These are phyloP conservation scores for Chymomyza caudatula DNA, from an alignment of 2,888 invertebrate genomes.

Conservation along the genomic window DNA sequence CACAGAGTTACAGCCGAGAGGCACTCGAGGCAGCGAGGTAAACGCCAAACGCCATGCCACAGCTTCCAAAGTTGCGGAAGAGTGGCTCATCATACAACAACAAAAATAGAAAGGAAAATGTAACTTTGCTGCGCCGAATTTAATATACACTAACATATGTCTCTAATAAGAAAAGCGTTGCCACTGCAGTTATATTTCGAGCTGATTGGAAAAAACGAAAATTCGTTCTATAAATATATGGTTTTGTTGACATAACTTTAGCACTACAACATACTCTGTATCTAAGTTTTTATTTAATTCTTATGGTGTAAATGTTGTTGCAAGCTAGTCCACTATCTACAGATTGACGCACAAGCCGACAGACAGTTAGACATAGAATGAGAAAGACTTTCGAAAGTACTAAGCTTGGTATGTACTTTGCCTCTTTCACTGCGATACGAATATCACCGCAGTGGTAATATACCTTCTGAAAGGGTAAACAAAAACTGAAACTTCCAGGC, in stretches of 20 bases:
- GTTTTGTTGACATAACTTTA: too few species aligned
- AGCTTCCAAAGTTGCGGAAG: slow-evolving; percentile 37
- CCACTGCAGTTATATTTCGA: too few species aligned
- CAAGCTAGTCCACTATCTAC: too few species aligned
- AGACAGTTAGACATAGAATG: too few species aligned
- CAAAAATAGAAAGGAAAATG: slow-evolving; percentile 28
- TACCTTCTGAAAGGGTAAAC: not conserved
- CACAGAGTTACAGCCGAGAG: slow-evolving; percentile 16
- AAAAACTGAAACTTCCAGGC: slow-evolving; percentile 47
- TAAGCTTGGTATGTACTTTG: not conserved
- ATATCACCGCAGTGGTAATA: not conserved
- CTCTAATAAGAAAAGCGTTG: too few species aligned
- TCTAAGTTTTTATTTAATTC: too few species aligned
- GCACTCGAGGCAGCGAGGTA: slow-evolving; percentile 14
- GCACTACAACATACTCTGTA: too few species aligned
- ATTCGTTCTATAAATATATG: too few species aligned
- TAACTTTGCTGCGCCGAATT: slow-evolving; percentile 16
- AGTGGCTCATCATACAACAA: slow-evolving; percentile 37
- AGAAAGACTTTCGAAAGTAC: too few species aligned
- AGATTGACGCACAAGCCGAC: too few species aligned
- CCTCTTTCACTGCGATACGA: not conserved
- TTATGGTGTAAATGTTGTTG: too few species aligned
- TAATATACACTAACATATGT: not conserved
- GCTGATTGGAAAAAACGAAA: too few species aligned
- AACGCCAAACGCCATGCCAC: slow-evolving; percentile 40